Base-by-base conservation (phyloP, 2,113 vertebrate genomes). In the Microtus montanus region DNA sequence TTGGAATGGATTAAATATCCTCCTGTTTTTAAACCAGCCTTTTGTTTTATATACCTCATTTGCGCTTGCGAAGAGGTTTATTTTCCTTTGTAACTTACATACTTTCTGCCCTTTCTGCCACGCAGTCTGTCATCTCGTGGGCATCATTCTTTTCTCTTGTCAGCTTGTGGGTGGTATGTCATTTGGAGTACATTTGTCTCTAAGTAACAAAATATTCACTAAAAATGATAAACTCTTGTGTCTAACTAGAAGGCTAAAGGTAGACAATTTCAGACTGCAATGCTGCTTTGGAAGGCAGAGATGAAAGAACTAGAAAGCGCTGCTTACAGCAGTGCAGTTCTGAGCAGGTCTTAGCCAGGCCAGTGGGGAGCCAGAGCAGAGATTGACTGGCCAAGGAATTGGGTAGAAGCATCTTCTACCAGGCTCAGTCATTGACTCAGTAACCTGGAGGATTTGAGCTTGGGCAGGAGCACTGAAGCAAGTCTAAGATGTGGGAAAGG, bases 1-100 rank as follows among this genome's bases (percentile, higher is more conserved):
- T 91, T 63, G n/a, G 71, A 77, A 74, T 87, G 80, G 28, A 98
- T 95, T 97, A 97, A 97, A 97, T 82, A 52, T 41, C 61, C 78
- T 93, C 44, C 79, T 95, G 66, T 95, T 97, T 94, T 91, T 92
- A 96, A 93, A 87, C 14, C 28, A 87, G 89, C 9, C 35, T 94
- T 41, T 84, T 91, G 64, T 96, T 95, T 95, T 80, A 63, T 92
- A 20, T 95, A 5, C 44, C 85, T 74, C 68, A n/a, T 28, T 78
- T 15, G 41, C 71, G 68, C 44, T 83, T 20, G 64, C 66, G 41
- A n/a, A 54, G 35, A 26, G 47, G 19, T 19, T 82, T 74, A 35
- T 47, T 74, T 77, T 70, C 14, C 41, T 71, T 75, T 63, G 52
- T n/a, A 38, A 52, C 71, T 38, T 58, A 52, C 14, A 47, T 4